Evolutionary conservation across 2,797 vertebrate species (phyloP).

Genomic region (Tinamus major): DNA sequence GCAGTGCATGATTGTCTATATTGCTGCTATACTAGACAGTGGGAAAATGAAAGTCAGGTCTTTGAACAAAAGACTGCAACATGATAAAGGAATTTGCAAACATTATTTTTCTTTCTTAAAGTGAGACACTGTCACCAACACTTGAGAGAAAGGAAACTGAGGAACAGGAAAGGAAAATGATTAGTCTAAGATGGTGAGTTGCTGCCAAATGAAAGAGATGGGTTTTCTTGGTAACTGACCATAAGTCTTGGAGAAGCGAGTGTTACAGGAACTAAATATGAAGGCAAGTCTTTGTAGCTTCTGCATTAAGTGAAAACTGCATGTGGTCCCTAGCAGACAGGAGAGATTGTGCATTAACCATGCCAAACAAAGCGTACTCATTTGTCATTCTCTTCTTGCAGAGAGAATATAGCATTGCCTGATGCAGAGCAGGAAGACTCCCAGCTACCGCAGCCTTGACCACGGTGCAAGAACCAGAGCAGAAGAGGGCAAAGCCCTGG

Average conservation of each 20-base stretch:
- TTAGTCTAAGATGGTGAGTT: neutral
- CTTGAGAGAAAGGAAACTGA: conserved; percentile 6
- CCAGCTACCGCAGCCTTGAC: neutral
- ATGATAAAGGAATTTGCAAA: neutral
- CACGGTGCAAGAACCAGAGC: neutral
- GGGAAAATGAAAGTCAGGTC: neutral
- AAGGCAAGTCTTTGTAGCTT: neutral
- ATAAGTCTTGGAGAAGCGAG: neutral
- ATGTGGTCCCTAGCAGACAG: rapidly evolving
- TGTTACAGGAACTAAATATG: neutral
- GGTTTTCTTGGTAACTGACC: neutral
- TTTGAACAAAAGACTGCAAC: rapidly evolving
- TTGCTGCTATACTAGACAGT: neutral
- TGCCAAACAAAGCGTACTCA: neutral
- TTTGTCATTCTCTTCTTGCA: neutral
- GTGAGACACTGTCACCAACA: neutral
- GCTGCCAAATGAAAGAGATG: neutral
- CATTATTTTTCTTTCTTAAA: neutral
- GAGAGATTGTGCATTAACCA: too few species aligned
- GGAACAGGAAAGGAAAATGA: neutral
- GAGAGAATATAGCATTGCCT: rapidly evolving
- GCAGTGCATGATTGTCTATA: rapidly evolving
- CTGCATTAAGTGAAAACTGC: neutral
- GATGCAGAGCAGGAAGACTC: neutral
- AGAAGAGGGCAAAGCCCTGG: neutral